These are phyloP conservation scores for Cydia pomonella DNA, from an alignment of 1,140 invertebrate genomes.

Conservation along the genomic window DNA sequence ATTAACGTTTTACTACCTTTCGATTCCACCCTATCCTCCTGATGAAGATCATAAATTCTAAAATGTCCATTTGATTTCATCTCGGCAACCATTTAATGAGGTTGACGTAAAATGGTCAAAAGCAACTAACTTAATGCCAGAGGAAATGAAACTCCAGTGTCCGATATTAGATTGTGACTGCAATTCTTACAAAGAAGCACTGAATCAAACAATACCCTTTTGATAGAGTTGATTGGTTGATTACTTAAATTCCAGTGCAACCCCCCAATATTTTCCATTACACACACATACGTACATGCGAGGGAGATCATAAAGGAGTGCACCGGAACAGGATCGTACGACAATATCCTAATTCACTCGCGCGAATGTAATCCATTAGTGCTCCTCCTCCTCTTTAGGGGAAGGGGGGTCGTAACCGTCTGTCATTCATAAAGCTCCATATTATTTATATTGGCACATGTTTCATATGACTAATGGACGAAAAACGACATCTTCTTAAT, in stretches of 20 bases:
- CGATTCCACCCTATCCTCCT: not conserved
- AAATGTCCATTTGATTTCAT: not conserved
- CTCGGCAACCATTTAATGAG: too few relatives aligned
- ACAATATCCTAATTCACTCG: constrained; percentile 80
- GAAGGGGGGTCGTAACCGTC: constrained; percentile 43
- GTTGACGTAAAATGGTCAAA: not conserved
- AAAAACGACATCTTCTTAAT: constrained; percentile 66
- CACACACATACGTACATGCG: constrained; percentile 34
- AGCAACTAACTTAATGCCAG: not conserved
- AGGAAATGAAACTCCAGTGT: not conserved
- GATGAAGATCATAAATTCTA: not conserved
- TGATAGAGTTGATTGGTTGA: constrained; percentile 4
- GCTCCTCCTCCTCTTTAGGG: constrained; percentile 44
- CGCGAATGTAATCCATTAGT: constrained; percentile 79
- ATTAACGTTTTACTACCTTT: not conserved
- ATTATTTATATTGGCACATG: constrained; percentile 80
- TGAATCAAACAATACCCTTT: not conserved
- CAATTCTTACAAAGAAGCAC: not conserved
- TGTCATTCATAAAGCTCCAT: constrained; percentile 79
- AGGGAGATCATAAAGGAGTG: constrained; percentile 63
- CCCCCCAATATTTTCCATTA: constrained; percentile 25
- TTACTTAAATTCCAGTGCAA: constrained; percentile 29
- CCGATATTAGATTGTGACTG: not conserved
- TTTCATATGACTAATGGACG: constrained; percentile 79
- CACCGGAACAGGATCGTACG: constrained; percentile 73